A percentile compares a stretch with the other conserved stretches of the same genome.
Conservation (phyloP, 2,888 invertebrate species). For the Andrena trimmerana region DNA sequence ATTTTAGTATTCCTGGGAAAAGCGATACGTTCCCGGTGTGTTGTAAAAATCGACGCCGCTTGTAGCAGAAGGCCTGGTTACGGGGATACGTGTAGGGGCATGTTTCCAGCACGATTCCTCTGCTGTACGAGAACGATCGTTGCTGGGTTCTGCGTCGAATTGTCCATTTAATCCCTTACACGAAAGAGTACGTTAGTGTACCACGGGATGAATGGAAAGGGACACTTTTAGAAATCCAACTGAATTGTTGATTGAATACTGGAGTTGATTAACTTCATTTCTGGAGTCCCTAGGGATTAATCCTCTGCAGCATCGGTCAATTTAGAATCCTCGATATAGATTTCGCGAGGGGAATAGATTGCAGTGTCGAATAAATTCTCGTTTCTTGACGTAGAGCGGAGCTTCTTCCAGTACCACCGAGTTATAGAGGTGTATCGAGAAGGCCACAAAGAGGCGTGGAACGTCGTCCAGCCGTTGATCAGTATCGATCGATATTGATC, state of each 20-base stretch:
- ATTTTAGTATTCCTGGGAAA: constrained; percentile 37
- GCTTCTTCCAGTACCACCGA: not conserved
- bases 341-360: too few species aligned
- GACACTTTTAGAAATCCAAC: too few species aligned
- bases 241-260: too few species aligned
- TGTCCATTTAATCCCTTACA: too few species aligned
- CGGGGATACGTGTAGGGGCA: not conserved
- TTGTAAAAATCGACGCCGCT: constrained; percentile 15
- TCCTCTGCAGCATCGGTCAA: too few species aligned
- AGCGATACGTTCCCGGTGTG: not conserved
- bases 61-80: constrained; percentile 1
- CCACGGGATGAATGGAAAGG: too few species aligned
- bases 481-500: constrained; percentile 13
- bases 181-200: too few species aligned
- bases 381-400: too few species aligned
- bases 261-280: too few species aligned
- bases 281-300: too few species aligned
- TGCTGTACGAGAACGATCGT: not conserved
- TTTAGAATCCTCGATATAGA: too few species aligned
- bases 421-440: not conserved
- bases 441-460: not conserved
- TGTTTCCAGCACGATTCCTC: constrained; percentile 6
- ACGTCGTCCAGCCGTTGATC: constrained; percentile 10
- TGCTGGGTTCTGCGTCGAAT: not conserved
- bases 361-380: too few species aligned